These are phyloP conservation scores for Ispidina picta DNA, from an alignment of 2,797 vertebrate genomes.

Conservation along the genomic window DNA sequence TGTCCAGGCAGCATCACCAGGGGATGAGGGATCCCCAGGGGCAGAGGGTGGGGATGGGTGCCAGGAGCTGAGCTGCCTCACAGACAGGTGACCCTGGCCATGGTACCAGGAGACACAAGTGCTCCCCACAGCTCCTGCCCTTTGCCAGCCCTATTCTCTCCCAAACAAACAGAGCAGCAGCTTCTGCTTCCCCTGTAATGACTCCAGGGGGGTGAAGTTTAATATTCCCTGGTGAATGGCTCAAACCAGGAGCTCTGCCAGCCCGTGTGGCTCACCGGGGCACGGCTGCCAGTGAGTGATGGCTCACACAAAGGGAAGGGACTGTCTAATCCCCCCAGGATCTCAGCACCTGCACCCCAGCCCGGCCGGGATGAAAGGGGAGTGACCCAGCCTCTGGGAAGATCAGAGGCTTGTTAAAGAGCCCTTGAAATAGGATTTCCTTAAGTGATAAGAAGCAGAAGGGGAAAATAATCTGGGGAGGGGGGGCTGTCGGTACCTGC, in stretches of 20 bases:
- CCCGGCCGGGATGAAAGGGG: not conserved
- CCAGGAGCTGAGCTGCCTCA: accelerated
- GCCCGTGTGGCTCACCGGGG: not conserved
- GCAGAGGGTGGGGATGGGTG: not conserved
- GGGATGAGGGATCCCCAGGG: too few species aligned
- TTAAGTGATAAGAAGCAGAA: not conserved
- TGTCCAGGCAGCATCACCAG: not conserved
- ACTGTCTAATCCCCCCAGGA: slow-evolving; percentile 16
- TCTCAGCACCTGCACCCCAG: slow-evolving; percentile 25
- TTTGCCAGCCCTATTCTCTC: not conserved
- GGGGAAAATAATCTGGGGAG: not conserved
- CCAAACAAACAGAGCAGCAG: not conserved
- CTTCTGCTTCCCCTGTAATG: not conserved
- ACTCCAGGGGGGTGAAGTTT: not conserved
- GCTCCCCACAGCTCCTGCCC: not conserved
- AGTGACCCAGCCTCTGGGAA: not conserved
- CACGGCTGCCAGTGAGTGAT: not conserved
- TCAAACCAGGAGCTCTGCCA: not conserved
- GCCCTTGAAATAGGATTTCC: slow-evolving; percentile 53
- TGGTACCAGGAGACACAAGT: not conserved
- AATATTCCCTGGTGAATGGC: not conserved
- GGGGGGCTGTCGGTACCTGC: not conserved
- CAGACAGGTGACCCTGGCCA: not conserved
- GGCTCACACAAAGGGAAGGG: slow-evolving; percentile 30
- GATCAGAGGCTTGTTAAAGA: slow-evolving; percentile 16